Evolutionary conservation across 53 echinoderm and acorn worm genomes (phyloP).

Genomic region (Temnopleurus reevesii): DNA sequence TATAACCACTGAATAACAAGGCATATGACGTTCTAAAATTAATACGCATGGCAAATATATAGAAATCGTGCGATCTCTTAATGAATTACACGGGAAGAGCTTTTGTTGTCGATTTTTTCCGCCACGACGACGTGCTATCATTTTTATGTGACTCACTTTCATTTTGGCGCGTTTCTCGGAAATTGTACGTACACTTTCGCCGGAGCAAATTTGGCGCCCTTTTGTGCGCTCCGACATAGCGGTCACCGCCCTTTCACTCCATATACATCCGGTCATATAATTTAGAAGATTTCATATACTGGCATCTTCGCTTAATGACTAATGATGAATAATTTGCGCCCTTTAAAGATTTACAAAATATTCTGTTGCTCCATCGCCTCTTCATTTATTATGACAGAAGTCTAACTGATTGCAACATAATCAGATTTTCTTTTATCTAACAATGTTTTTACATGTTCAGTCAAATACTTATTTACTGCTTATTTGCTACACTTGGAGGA

Average conservation of each 20-base stretch:
- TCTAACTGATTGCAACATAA: no score
- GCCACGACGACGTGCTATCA: neutral
- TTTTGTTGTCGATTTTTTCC: neutral
- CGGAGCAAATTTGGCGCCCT: neutral
- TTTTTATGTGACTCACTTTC: neutral
- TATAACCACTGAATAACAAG: neutral
- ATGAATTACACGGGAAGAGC: no score
- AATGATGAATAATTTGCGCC: neutral
- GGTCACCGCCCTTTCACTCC: constrained; percentile 23
- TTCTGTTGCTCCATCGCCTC: no score
- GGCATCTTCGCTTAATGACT: neutral
- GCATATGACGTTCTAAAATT: neutral
- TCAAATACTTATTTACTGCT: no score
- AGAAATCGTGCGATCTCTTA: neutral
- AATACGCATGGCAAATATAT: neutral
- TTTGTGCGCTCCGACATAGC: neutral
- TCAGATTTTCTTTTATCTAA: no score
- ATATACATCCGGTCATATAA: neutral
- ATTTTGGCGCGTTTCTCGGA: neutral
- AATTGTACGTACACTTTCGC: neutral
- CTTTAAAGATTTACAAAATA: no score
- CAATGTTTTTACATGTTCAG: no score
- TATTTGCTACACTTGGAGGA: no score
- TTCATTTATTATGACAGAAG: no score
- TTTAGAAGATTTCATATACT: no score